Conservation (phyloP, 2,888 invertebrate species). For the Eupeodes luniger region DNA sequence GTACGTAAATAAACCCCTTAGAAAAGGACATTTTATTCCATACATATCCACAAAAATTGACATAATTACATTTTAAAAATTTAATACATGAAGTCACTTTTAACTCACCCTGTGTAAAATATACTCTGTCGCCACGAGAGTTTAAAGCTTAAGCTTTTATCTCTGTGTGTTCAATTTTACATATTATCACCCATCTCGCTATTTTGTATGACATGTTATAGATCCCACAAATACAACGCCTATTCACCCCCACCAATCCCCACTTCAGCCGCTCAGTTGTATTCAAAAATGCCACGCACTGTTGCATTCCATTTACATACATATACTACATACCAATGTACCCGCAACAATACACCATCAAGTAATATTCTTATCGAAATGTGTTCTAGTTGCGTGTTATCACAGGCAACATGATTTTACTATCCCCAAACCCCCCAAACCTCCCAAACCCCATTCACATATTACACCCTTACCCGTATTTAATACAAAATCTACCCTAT, state of each 20-base stretch:
- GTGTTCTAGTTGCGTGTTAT: constrained; percentile 26
- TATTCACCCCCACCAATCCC: background rate
- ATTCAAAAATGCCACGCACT: background rate
- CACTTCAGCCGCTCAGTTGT: background rate
- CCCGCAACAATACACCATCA: background rate
- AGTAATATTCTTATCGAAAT: constrained; percentile 37
- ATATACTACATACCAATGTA: background rate
- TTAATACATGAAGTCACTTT: too few species aligned
- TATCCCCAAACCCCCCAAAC: background rate
- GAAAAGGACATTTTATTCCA: too few species aligned
- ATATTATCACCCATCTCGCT: background rate
- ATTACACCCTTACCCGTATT: too few species aligned
- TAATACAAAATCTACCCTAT: too few species aligned
- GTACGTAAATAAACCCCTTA: too few species aligned
- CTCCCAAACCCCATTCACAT: background rate
- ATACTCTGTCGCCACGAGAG: background rate
- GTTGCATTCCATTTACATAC: constrained; percentile 18
- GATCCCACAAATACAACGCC: too few species aligned
- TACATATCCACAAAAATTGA: too few species aligned
- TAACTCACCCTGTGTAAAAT: background rate
- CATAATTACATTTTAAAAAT: too few species aligned
- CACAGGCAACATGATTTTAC: constrained; percentile 26
- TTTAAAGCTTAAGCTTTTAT: constrained; percentile 55
- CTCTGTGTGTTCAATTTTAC: background rate
- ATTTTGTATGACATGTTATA: background rate